Percentiles rank a stretch among this genome's conserved stretches.
Evolutionary conservation across 2,888 invertebrate species (phyloP).

Genomic region (Drosophila merina): DNA sequence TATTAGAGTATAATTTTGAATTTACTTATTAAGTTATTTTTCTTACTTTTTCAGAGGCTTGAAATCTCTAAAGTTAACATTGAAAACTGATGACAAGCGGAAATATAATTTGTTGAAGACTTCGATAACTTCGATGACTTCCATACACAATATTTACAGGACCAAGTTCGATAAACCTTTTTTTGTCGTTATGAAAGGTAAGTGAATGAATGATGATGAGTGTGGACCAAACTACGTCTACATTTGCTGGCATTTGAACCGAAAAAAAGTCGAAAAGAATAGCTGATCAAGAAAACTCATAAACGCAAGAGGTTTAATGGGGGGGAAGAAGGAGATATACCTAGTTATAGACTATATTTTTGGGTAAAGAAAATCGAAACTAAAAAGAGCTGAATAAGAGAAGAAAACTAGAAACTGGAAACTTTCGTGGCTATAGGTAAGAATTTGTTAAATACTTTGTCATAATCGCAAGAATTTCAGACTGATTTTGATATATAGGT

Average conservation of each 20-base stretch:
- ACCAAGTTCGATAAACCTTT: neutral
- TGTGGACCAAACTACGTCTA: constrained; percentile 20
- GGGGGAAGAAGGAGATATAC: constrained; percentile 5
- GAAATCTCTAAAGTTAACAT: constrained; percentile 19
- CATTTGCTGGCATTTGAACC: constrained; percentile 31
- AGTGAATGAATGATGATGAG: neutral
- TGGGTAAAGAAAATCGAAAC: constrained; percentile 14
- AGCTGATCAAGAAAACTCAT: constrained; percentile 20
- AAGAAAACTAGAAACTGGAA: constrained; percentile 23
- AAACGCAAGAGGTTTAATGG: constrained; percentile 16
- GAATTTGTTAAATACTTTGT: constrained; percentile 40
- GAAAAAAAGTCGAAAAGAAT: constrained; percentile 19
- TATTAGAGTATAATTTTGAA: neutral
- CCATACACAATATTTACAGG: constrained; percentile 13
- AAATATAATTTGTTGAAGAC: neutral
- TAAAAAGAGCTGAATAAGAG: constrained; percentile 14
- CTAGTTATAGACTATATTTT: constrained; percentile 10
- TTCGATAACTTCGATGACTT: neutral
- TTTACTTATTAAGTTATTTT: too few relatives aligned
- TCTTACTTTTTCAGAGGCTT: neutral
- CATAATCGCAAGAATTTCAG: constrained; percentile 34
- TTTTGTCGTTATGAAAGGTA: neutral
- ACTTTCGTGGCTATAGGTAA: constrained; percentile 33
- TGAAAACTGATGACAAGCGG: neutral
- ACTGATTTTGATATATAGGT: constrained; percentile 34